These are phyloP conservation scores for Crenuchus spilurus DNA, from an alignment of 2,797 vertebrate genomes.

Conservation along the genomic window DNA sequence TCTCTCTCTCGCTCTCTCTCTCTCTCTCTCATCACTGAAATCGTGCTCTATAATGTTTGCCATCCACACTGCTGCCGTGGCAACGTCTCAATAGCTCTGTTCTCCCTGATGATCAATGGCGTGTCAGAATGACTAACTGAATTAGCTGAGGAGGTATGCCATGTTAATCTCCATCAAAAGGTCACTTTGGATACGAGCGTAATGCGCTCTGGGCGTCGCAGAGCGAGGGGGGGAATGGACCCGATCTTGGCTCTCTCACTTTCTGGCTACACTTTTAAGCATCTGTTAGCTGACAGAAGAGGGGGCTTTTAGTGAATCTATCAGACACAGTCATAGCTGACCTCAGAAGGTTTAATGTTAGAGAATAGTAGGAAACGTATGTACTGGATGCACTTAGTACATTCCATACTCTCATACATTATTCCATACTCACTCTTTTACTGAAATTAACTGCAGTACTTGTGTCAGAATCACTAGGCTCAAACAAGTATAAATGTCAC, in stretches of 20 bases:
- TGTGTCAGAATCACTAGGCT: conserved; percentile 31
- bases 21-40: conserved; percentile 48
- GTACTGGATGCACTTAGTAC: neutral
- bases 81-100: conserved; percentile 56
- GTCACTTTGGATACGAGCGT: conserved; percentile 60
- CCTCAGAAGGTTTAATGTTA: neutral
- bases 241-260: conserved; percentile 44
- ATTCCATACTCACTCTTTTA: neutral
- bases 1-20: conserved; percentile 7
- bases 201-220: conserved; percentile 47
- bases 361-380: no score
- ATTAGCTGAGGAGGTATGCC: conserved; percentile 60
- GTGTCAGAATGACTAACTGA: conserved; percentile 62
- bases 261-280: conserved; percentile 31
- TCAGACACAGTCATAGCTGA: conserved; percentile 9
- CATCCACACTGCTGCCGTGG: conserved; percentile 50
- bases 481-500: conserved; percentile 20
- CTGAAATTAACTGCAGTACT: conserved; percentile 21
- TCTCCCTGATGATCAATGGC: conserved; percentile 61
- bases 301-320: neutral
- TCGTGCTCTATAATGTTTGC: conserved; percentile 55
- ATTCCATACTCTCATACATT: no score
- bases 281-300: conserved; percentile 4
- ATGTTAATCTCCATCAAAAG: conserved; percentile 64
- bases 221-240: conserved; percentile 15